Base-by-base conservation (phyloP, 2,797 vertebrate species). In the Dallia pectoralis region DNA sequence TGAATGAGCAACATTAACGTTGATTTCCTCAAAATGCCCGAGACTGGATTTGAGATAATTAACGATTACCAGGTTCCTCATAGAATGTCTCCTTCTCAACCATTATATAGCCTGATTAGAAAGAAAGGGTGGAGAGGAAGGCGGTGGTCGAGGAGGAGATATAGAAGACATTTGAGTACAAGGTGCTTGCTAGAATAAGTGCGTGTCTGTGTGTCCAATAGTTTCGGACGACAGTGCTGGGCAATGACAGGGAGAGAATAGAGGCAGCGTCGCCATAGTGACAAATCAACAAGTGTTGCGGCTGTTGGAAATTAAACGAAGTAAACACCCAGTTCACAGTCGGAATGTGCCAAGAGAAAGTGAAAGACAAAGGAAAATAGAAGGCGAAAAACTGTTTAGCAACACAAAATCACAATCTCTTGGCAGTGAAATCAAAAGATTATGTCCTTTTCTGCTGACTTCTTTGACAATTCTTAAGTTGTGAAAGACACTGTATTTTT, bases 371-470 rank as follows among this genome's bases (percentile, higher is more conserved):
- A 89, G 85, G 85, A 86, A 88, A 89, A 87, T 83, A 82, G 81
- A 87, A 86, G 87, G 90, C 88, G 89, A 91, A 91, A 89, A 90
- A 91, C 87, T 90, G 89, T 91, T 88, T 86, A 86, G 83, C 81
- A 18, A 88, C 90, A 86, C 80, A 14, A 29, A 32, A 64, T 19
- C 12, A 51, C 19, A 19, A 48, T 19, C 25, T 33, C n/a, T 44
- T 25, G 11, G 53, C 53, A 64, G 27, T 61, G 15, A 88, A 84
- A 89, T 89, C 82, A 85, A 75, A 84, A 88, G 87, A 89, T 90
- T 87, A 91, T 90, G 90, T 90, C 91, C 89, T 82, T 86, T 82
- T 86, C 85, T 73, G 64, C 49, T 49, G 9, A 19, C 19, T 27
- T 67, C 22, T 53, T 71, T 51, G 11, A 19, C n/a, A 30, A 59